Percentiles rank a stretch among this genome's conserved stretches.
Conservation (phyloP, 64 coral and sea anemone genomes). For the Montipora cactus region DNA sequence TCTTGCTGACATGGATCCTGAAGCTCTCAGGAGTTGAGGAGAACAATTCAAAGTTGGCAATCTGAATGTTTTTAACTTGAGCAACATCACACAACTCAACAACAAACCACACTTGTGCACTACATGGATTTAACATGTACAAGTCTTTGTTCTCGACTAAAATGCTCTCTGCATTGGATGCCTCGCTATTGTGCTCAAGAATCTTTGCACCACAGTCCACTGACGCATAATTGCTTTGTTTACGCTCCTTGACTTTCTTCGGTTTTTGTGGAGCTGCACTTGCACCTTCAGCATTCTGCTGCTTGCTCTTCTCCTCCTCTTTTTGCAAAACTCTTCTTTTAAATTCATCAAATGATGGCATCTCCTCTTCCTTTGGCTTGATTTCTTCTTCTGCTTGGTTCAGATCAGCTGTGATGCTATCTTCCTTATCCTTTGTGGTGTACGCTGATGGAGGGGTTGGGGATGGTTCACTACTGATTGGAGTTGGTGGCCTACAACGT, state of each 20-base stretch:
- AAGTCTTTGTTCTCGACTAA: conserved; percentile 90
- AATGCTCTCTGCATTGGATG: conserved; percentile 83
- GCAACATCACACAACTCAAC: conserved; percentile 92
- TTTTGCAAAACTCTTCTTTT: conserved; percentile 87
- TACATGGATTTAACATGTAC: conserved; percentile 97
- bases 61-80: conserved; percentile 94
- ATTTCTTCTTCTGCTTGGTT: conserved; percentile 91
- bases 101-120: conserved; percentile 94
- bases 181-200: conserved; percentile 71
- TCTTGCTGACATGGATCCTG: conserved; percentile 80
- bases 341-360: conserved; percentile 99
- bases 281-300: conserved; percentile 44
- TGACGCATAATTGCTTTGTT: conserved; percentile 91
- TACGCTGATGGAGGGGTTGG: background rate
- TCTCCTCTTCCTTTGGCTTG: conserved; percentile 77
- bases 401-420: conserved; percentile 81
- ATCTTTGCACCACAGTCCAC: conserved; percentile 97
- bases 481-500: conserved; percentile 11
- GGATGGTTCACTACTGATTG: background rate
- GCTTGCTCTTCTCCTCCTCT: conserved; percentile 83
- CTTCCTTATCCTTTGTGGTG: conserved; percentile 55
- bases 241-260: conserved; percentile 87
- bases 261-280: conserved; percentile 57
- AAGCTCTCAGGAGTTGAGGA: conserved; percentile 83
- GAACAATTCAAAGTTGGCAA: conserved; percentile 84